phyloP scores from a whole-genome alignment of 2,797 vertebrate genomes.

The Champsocephalus esox region DNA sequence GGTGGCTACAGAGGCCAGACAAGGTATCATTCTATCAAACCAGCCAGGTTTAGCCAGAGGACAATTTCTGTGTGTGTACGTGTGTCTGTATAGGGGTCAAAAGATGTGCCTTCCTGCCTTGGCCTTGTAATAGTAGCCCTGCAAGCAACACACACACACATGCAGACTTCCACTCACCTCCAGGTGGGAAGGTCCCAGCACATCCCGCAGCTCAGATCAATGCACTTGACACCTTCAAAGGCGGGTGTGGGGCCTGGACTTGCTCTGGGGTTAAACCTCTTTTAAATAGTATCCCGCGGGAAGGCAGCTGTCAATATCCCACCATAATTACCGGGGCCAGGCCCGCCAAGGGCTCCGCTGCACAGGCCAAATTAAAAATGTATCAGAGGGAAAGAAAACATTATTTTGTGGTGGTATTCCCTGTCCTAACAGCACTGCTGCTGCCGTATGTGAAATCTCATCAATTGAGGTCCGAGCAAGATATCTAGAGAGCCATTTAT shows the following conservation, averaged over 20 bases:
- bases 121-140: slow-evolving; percentile 84
- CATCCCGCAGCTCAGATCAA: slow-evolving; percentile 93
- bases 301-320: slow-evolving; percentile 92
- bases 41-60: slow-evolving; percentile 73
- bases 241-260: slow-evolving; percentile 85
- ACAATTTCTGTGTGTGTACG: slow-evolving; percentile 63
- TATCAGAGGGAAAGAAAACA: slow-evolving; percentile 87
- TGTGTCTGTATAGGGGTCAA: slow-evolving; percentile 74
- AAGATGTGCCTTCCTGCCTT: slow-evolving; percentile 66
- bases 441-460: slow-evolving; percentile 77
- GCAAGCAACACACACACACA: slow-evolving; percentile 64
- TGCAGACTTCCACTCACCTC: slow-evolving; percentile 76
- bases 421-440: slow-evolving; percentile 76
- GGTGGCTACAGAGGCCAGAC: slow-evolving; percentile 68
- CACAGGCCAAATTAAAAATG: slow-evolving; percentile 88
- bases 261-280: slow-evolving; percentile 94
- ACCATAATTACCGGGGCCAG: slow-evolving; percentile 90
- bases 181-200: slow-evolving; percentile 87
- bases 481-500: slow-evolving; percentile 78
- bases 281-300: slow-evolving; percentile 92
- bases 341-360: slow-evolving; percentile 83
- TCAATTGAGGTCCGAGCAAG: slow-evolving; percentile 65
- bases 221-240: slow-evolving; percentile 94
- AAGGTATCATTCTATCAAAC: slow-evolving; percentile 63
- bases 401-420: slow-evolving; percentile 84